Base-by-base conservation (phyloP, 37 sponge, comb jelly and placozoan species). In the Oscarella lobularis region DNA sequence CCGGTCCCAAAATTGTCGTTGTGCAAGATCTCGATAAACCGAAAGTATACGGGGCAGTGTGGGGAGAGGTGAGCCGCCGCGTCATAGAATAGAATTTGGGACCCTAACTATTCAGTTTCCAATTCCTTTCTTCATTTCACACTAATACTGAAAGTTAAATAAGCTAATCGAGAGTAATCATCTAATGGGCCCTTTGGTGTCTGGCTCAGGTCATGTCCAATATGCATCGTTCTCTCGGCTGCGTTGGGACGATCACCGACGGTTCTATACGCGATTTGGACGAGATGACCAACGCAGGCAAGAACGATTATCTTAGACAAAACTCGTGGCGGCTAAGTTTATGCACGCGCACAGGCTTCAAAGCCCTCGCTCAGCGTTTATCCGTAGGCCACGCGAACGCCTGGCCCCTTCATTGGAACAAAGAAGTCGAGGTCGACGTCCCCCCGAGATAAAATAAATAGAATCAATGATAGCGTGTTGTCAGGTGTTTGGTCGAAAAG, bases 21-120 rank as follows among this genome's bases (percentile, higher is more conserved):
- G 88, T 82, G 34, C 74, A 80, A 35, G 82, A 75, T 37, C 82
- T 69, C 35, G 82, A 82, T 60, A 38, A 73, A 37, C 78, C 73
- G 3, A 87, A 75, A 0, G 83, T 84, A 33, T 83, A 81, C 85
- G 83, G 82, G 66, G 74, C 73, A 0, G 74, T 31, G 20, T 76
- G 76, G 30, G 78, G 72, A 6, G 27, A 34, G 36, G 76, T 33
- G 34, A 31, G 40, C 35, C 48, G 9, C 2, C 31, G 39, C 29
- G n/a, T n/a, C n/a, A n/a, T n/a, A n/a, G n/a, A n/a, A n/a, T n/a
- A n/a, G n/a, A n/a, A n/a, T n/a, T n/a, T n/a, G n/a, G n/a, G n/a
- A n/a, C n/a, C n/a, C n/a, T n/a, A n/a, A n/a, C n/a, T n/a, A n/a
- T n/a, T n/a, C n/a, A n/a, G n/a, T n/a, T n/a, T n/a, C n/a, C n/a